Base-by-base conservation (phyloP, 2,797 vertebrate genomes). In the Rhinichthys osculus region DNA sequence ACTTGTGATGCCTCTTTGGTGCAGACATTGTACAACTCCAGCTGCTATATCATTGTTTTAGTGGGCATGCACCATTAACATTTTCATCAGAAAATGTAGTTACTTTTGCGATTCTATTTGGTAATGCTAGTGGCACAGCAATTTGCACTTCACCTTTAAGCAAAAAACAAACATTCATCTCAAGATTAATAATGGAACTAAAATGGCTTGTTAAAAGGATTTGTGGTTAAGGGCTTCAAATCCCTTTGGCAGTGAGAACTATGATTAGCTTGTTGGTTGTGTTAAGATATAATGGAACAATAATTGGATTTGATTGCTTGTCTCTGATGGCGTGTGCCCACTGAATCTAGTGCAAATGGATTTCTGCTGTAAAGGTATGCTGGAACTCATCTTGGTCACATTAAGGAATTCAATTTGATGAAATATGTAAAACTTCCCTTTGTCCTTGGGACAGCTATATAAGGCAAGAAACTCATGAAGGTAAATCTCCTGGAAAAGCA, bases 251-350 rank as follows among this genome's bases (percentile, higher is more conserved):
- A 30, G 64, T 69, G 10, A 78, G 11, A 78, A 84, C 57, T 57
- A 67, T 44, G 74, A 84, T 84, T 70, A 78, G 35, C 64, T 78
- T 78, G 47, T 62, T 84, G 62, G 74, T 84, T 81, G 57, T 6
- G 16, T 23, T 66, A 33, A 72, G 59, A 66, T 80, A 19, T 52
- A 72, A 84, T 66, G 66, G 66, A 69, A 71, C 74, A 79, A n/a
- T 83, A 86, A 74, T 66, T 59, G 40, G 71, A 77, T 83, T 30
- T 4, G 17, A 14, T 30, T 64, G 72, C 86, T 76, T 79, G 73
- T 44, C 40, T n/a, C 64, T 69, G 62, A 69, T 27, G 47, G 35
- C 33, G 7, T 1, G 3, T 64, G 13, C 21, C 19, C 23, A 52
- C 70, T 81, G 70, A 77, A 35, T 47, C 50, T 17, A 35, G 19